phyloP scores from a whole-genome alignment of 35 echinoderm and acorn worm species.

The Hemicentrotus pulcherrimus region DNA sequence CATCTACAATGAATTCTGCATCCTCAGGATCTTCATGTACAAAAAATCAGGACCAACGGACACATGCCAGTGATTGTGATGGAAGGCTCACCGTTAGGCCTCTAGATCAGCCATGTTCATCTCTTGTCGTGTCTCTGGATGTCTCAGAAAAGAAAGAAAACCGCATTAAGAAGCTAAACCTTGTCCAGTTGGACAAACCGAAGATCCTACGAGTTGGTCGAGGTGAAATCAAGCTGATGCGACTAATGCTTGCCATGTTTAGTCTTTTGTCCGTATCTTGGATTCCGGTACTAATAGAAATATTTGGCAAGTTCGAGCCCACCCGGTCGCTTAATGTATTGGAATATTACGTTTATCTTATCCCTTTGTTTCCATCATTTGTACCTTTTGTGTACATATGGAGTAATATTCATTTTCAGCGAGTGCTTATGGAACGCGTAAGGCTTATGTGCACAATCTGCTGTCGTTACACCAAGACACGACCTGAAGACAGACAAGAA shows the following conservation, averaged over 20 bases:
- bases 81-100: background rate
- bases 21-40: background rate
- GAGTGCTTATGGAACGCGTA: background rate
- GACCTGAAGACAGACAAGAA: background rate
- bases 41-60: background rate
- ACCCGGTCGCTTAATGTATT: background rate
- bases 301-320: background rate
- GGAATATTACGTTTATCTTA: background rate
- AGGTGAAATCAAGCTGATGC: conserved; percentile 33
- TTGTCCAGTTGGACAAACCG: background rate
- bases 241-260: conserved; percentile 29
- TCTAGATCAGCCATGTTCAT: background rate
- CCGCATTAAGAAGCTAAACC: background rate
- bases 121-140: background rate
- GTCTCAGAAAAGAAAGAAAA: background rate
- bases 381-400: conserved; percentile 7
- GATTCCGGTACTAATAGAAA: background rate
- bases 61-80: background rate
- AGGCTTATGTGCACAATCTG: background rate
- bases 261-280: conserved; percentile 7
- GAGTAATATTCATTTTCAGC: conserved; percentile 41
- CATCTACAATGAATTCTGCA: background rate
- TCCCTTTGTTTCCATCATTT: conserved; percentile 22
- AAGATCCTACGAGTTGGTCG: conserved; percentile 10
- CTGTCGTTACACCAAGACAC: background rate